phyloP scores from a whole-genome alignment of 2,113 vertebrate species.

The Lagenorhynchus albirostris region DNA sequence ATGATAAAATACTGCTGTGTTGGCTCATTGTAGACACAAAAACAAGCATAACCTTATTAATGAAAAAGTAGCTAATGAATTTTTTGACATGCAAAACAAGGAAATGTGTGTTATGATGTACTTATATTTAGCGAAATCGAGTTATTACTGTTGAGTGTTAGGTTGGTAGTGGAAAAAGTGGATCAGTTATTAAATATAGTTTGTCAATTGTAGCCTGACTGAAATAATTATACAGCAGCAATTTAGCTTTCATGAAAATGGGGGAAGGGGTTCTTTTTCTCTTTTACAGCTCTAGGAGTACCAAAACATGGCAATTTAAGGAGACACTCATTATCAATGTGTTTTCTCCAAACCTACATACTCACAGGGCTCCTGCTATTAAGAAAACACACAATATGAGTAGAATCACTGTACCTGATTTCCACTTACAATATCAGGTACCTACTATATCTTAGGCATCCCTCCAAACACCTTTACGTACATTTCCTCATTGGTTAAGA shows the following conservation, averaged over 20 bases:
- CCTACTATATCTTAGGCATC: background rate
- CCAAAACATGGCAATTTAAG: background rate
- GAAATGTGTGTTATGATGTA: background rate
- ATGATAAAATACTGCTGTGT: background rate
- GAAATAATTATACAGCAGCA: background rate
- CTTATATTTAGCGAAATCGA: background rate
- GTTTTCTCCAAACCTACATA: background rate
- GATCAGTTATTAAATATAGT: background rate
- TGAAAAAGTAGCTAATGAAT: background rate
- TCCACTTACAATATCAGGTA: background rate
- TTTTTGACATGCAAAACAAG: slow-evolving; percentile 22
- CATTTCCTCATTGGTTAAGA: background rate
- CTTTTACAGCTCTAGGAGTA: background rate
- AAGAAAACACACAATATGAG: background rate
- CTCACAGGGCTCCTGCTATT: background rate
- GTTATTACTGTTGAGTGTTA: background rate
- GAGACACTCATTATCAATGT: background rate
- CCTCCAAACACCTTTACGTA: background rate
- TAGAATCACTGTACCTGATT: background rate
- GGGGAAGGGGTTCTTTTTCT: background rate
- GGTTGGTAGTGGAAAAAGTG: background rate
- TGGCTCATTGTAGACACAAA: background rate
- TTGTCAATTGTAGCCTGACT: background rate
- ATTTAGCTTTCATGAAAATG: slow-evolving; percentile 20
- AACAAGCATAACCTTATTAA: background rate